Base-by-base conservation (phyloP, 2,888 invertebrate species). In the Uloborus plumipes region DNA sequence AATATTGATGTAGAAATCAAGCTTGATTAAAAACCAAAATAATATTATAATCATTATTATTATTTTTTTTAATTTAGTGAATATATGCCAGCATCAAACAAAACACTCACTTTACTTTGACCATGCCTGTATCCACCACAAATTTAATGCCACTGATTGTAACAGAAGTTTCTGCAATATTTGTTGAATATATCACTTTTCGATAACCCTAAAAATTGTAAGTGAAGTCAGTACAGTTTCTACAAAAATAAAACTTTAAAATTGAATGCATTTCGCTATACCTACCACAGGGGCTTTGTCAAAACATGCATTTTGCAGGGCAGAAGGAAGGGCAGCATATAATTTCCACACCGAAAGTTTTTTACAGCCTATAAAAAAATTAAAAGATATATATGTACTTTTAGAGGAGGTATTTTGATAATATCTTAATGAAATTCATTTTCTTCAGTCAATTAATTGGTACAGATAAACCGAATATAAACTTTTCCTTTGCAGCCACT, bases 71-170 rank as follows among this genome's bases (percentile, higher is more conserved):
- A 7, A 39, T 9, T 11, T 1, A 39, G 9, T 39, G 11, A 39
- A 39, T 39, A 39, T 39, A 39, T 9, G 39, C 9, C 9, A 39
- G 39, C 39, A 39, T 11, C 39, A 39, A 53, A 16, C 39, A 39
- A 53, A 16, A 49, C n/a, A 22, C 89, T 88, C 89, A 94, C 93
- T 94, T 94, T 85, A 93, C 93, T 90, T 98, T 98, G 0, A 97
- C 97, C 89, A 94, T 94, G 0, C 98, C 98, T 77, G 94, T 93
- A 88, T 98, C 98, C 78, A 98, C 93, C 14, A 98, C 96, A 90
- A 93, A 94, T 87, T 94, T 94, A 86, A 98, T 94, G 72, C 95
- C 94, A 76, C 89, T 90, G 70, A 92, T 91, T 0, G 92, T 92
- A n/a, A 92, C 88, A 0, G 92, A 92, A 0, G 92, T 92, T 88